Evolutionary conservation across 2,113 vertebrate species (phyloP).

Genomic region (Tachysurus fulvidraco): DNA sequence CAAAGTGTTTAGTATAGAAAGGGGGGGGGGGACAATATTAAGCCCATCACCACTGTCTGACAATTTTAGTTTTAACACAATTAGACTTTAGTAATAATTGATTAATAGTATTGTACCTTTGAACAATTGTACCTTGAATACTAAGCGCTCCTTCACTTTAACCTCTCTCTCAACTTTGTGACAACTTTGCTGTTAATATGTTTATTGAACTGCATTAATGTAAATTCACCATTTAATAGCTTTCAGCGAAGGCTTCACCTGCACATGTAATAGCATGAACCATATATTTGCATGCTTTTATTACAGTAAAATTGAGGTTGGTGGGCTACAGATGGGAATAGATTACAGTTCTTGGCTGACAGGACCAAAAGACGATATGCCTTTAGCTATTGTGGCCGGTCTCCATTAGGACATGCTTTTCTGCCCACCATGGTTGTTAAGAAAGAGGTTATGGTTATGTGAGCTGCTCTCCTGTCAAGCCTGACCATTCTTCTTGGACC

Average conservation of each 20-base stretch:
- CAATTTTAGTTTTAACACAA: not conserved
- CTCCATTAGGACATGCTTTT: not conserved
- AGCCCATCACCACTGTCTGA: not conserved
- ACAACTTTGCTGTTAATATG: not conserved
- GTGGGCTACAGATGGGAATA: not conserved
- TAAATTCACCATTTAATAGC: not conserved
- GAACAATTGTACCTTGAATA: not conserved
- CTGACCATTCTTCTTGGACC: not conserved
- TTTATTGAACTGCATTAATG: not conserved
- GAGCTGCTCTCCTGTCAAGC: not conserved
- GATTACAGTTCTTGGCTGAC: not conserved
- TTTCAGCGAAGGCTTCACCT: not conserved
- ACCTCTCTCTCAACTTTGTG: not conserved
- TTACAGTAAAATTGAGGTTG: not conserved
- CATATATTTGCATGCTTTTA: not conserved
- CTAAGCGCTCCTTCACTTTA: not conserved
- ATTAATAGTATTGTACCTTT: not conserved
- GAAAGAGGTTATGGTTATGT: not conserved
- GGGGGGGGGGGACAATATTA: not conserved
- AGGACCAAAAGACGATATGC: not conserved
- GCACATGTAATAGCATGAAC: not conserved
- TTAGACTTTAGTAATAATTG: not conserved
- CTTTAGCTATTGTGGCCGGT: not conserved
- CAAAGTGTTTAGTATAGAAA: no score
- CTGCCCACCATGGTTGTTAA: not conserved